A percentile compares a stretch with the other conserved stretches of the same genome.
Conservation (phyloP, 2,113 vertebrate species). For the Cairina moschata region DNA sequence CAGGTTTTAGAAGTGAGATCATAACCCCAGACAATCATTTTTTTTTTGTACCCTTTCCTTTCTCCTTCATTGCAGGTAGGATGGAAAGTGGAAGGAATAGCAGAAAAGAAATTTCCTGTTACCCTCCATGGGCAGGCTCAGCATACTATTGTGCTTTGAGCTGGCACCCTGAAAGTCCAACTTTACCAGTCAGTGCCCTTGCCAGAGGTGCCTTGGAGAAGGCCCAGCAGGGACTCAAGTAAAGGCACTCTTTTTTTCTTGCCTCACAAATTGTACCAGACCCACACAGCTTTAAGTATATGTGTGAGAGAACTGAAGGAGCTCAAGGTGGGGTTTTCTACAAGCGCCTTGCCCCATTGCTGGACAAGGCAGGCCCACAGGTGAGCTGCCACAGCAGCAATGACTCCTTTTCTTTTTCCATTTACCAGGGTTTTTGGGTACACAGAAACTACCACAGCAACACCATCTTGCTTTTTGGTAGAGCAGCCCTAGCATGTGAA, state of each 20-base stretch:
- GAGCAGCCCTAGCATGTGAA: background rate
- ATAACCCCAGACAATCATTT: background rate
- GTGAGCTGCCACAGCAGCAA: background rate
- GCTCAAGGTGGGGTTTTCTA: accelerated
- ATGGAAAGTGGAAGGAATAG: background rate
- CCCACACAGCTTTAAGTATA: background rate
- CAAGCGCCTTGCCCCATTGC: accelerated
- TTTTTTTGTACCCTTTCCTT: background rate
- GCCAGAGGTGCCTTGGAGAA: background rate
- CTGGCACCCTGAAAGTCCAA: background rate
- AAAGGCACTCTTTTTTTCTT: background rate
- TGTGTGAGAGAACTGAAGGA: background rate
- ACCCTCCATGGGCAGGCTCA: accelerated
- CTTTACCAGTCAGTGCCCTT: accelerated
- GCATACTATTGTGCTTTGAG: background rate
- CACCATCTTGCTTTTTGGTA: background rate
- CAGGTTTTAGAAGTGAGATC: background rate
- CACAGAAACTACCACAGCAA: background rate
- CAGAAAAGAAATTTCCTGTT: background rate
- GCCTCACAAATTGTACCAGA: background rate
- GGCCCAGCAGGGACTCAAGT: background rate
- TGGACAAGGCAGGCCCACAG: background rate
- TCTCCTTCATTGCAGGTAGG: background rate
- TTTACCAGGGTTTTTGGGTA: background rate
- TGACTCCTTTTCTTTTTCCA: background rate